These are phyloP conservation scores for Okapia johnstoni DNA, from an alignment of 2,113 vertebrate genomes.

Conservation along the genomic window DNA sequence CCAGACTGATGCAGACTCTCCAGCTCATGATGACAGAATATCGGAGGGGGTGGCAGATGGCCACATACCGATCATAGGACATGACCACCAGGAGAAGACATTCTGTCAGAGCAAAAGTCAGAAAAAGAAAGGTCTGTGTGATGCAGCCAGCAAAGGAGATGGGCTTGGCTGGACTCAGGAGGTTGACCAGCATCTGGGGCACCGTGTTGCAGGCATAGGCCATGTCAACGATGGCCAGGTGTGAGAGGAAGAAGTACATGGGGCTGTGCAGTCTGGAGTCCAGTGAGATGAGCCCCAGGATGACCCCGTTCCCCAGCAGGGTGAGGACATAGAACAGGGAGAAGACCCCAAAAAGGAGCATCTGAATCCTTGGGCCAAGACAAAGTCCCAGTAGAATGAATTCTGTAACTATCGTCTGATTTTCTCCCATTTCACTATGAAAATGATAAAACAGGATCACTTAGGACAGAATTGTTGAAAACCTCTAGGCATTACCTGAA, in stretches of 20 bases:
- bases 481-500: not conserved
- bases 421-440: not conserved
- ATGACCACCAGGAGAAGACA: constrained; percentile 61
- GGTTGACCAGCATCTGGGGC: constrained; percentile 48
- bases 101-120: not conserved
- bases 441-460: not conserved
- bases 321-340: not conserved
- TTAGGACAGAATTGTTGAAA: not conserved
- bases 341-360: not conserved
- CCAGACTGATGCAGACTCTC: not conserved
- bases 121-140: constrained; percentile 46
- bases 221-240: not conserved
- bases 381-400: constrained; percentile 42
- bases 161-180: constrained; percentile 1
- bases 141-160: constrained; percentile 51
- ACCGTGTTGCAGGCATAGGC: constrained; percentile 24
- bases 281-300: constrained; percentile 31
- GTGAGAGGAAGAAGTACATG: constrained; percentile 71
- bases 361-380: not conserved
- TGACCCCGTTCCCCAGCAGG: constrained; percentile 36
- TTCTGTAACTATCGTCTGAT: not conserved
- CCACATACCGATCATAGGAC: constrained; percentile 57
- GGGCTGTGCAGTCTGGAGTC: constrained; percentile 54
- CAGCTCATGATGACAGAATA: constrained; percentile 8
- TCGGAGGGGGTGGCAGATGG: constrained; percentile 13